phyloP scores from a whole-genome alignment of 2,113 vertebrate species.

The Eclectus roratus region DNA sequence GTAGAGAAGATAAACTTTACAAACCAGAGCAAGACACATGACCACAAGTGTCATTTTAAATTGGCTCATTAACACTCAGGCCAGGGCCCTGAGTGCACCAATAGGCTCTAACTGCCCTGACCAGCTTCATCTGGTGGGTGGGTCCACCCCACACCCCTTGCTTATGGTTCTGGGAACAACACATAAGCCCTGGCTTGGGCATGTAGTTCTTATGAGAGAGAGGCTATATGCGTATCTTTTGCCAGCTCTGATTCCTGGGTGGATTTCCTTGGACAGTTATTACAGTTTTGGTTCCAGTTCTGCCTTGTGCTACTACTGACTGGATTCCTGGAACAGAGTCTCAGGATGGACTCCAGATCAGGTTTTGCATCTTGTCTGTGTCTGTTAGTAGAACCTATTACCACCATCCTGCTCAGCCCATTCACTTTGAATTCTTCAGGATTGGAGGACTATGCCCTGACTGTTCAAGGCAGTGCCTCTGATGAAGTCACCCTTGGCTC shows the following conservation, averaged over 20 bases:
- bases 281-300: neutral
- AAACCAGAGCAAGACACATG: neutral
- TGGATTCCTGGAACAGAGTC: neutral
- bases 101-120: neutral
- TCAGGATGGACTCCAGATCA: neutral
- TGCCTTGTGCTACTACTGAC: neutral
- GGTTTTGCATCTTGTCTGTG: neutral
- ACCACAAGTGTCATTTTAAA: neutral
- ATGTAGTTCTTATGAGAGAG: too few species aligned
- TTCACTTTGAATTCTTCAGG: neutral
- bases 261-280: neutral
- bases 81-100: neutral
- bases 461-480: neutral
- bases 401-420: neutral
- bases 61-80: neutral
- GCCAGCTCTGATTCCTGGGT: neutral
- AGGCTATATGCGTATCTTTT: neutral
- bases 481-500: neutral
- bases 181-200: neutral
- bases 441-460: neutral
- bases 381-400: neutral
- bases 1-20: neutral
- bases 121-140: neutral
- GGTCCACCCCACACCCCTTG: neutral
- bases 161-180: neutral